A percentile compares a stretch with the other conserved stretches of the same genome.
phyloP scores from a whole-genome alignment of 2,797 vertebrate species.

The Takifugu rubripes region DNA sequence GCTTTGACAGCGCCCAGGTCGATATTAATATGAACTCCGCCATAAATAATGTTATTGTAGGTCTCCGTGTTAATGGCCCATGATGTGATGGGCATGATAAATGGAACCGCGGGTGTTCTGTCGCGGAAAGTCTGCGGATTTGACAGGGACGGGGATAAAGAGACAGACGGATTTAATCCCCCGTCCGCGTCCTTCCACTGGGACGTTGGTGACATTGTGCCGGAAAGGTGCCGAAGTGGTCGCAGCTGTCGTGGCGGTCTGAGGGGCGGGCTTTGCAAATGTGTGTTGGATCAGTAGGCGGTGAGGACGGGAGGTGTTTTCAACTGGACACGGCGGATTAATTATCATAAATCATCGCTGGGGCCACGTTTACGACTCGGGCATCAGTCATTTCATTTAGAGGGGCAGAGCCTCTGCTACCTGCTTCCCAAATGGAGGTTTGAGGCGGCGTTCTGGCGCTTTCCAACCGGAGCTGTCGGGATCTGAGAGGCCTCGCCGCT shows the following conservation, averaged over 20 bases:
- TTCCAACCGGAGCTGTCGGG: slow-evolving; percentile 14
- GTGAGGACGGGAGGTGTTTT: slow-evolving; percentile 33
- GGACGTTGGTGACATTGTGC: slow-evolving; percentile 59
- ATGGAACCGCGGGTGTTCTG: slow-evolving; percentile 27
- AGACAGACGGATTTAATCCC: slow-evolving; percentile 59
- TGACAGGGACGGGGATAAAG: slow-evolving; percentile 26
- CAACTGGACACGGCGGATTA: slow-evolving; percentile 69
- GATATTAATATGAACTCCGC: slow-evolving; percentile 71
- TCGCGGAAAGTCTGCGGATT: slow-evolving; percentile 42
- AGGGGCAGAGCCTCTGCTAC: not conserved
- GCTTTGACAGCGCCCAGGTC: slow-evolving; percentile 60
- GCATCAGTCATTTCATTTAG: slow-evolving; percentile 20
- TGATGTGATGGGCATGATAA: slow-evolving; percentile 62
- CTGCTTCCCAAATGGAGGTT: not conserved
- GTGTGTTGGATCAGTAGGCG: slow-evolving; percentile 3
- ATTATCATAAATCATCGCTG: slow-evolving; percentile 75
- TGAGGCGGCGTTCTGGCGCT: not conserved
- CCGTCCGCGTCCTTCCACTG: slow-evolving; percentile 64
- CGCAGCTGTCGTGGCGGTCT: slow-evolving; percentile 71
- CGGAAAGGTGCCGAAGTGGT: slow-evolving; percentile 64
- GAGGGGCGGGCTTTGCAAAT: slow-evolving; percentile 24
- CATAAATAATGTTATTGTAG: slow-evolving; percentile 74
- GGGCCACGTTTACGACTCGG: slow-evolving; percentile 52
- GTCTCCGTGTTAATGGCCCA: slow-evolving; percentile 60
- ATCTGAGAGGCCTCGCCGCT: slow-evolving; percentile 15